Evolutionary conservation across 2,888 invertebrate species (phyloP), one percentile per base, ranked within the genome.

Genomic region (Synergus itoensis): DNA sequence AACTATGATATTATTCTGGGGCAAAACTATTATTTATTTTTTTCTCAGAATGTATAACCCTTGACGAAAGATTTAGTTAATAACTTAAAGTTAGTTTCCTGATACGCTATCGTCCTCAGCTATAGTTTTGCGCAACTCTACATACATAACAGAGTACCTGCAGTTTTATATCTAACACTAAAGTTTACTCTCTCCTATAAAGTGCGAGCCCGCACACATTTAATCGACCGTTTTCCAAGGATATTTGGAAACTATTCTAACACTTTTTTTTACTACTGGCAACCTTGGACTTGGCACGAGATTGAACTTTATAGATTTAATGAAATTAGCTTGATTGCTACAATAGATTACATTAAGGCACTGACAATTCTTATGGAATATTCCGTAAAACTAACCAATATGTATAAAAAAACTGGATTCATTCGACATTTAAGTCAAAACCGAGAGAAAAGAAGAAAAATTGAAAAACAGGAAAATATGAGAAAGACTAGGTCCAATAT

Each of bases 251-350:
- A 73, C 36, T 36, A 53, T 73, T 48, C 8, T 3, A n/a, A 28
- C 48, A 28, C 21, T 69, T 28, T 65, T 69, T 69, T 69, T 69
- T 48, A n/a, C 41, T 43, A 40, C 64, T 36, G 8, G n/a, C 36
- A n/a, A 64, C 67, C 67, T 67, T 67, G 67, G 21, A 67, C 67
- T 67, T 45, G 67, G 45, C 67, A 45, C 45, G 21, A 18, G 67
- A 45, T 67, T 67, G 43, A 43, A 14, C 5, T 7, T 43, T 8
- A 45, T 14, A 16, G 14, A 8, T 45, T 45, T 28, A 45, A 45
- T 21, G 18, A 12, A 18, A 45, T 69, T 21, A 45, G 14, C 11
- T 14, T 36, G 12, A 14, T 4, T 45, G 0, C 0, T 45, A 14
- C 3, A 45, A 45, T 45, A 11, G 14, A 45, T 14, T 45, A 45